phyloP scores from a whole-genome alignment of 2,888 invertebrate genomes.

The Synanthedon formicaeformis region DNA sequence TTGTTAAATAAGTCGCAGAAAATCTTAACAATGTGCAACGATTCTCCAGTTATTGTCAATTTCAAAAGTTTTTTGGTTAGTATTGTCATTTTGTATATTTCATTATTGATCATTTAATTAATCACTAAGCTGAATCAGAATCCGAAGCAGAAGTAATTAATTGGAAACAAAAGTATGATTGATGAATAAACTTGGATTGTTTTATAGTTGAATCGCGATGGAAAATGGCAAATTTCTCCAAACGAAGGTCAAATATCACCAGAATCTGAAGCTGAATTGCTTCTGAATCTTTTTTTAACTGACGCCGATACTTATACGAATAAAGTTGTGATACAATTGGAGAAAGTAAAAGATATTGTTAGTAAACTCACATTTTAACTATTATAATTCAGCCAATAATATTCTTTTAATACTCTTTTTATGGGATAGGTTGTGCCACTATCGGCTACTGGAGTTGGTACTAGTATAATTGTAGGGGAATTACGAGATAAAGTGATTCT shows the following conservation, averaged over 20 bases:
- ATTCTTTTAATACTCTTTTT: not conserved
- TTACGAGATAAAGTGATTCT: slow-evolving; percentile 69
- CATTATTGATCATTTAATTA: no score
- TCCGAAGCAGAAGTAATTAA: no score
- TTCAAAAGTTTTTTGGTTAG: slow-evolving; percentile 65
- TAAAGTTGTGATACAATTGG: slow-evolving; percentile 50
- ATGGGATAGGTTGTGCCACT: slow-evolving; percentile 48
- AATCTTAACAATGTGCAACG: slow-evolving; percentile 71
- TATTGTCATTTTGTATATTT: not conserved
- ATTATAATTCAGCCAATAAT: not conserved
- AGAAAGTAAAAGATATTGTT: slow-evolving; percentile 59
- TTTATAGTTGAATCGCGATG: slow-evolving; percentile 46
- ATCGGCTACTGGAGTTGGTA: slow-evolving; percentile 73
- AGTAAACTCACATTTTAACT: slow-evolving; percentile 12
- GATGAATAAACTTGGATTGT: not conserved
- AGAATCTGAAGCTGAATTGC: slow-evolving; percentile 44
- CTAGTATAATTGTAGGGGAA: slow-evolving; percentile 74
- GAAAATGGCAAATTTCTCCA: slow-evolving; percentile 47
- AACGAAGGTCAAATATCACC: slow-evolving; percentile 42
- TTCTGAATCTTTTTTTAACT: slow-evolving; percentile 36
- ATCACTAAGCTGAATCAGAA: no score
- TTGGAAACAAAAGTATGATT: not conserved
- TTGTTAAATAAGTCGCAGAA: slow-evolving; percentile 65
- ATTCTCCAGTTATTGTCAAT: slow-evolving; percentile 76
- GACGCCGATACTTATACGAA: slow-evolving; percentile 53